phyloP scores from a whole-genome alignment of 2,113 vertebrate species.

The Larimichthys crocea region DNA sequence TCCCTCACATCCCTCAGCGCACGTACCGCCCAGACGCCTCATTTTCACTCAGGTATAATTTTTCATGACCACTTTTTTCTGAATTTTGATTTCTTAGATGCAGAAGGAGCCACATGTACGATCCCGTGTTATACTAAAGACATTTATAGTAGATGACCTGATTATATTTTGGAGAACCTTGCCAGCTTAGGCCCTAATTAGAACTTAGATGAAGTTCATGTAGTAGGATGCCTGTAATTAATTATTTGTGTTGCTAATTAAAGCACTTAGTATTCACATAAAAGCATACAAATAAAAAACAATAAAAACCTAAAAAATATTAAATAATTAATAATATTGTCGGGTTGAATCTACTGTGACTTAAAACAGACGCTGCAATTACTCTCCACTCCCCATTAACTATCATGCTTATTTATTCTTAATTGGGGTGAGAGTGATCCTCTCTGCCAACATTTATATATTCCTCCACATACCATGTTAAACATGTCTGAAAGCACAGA shows the following conservation, averaged over 20 bases:
- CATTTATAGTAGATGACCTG: background rate
- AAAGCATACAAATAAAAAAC: background rate
- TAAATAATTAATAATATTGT: background rate
- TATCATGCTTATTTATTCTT: conserved; percentile 59
- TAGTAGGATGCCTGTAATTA: background rate
- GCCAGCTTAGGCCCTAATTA: background rate
- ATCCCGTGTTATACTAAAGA: background rate
- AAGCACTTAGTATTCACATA: background rate
- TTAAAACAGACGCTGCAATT: conserved; percentile 46
- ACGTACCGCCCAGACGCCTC: conserved; percentile 8
- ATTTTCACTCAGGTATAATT: conserved; percentile 34
- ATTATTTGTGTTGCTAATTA: background rate
- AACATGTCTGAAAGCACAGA: conserved; percentile 8
- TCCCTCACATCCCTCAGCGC: conserved; percentile 56
- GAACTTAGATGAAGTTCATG: background rate
- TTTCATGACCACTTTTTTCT: conserved; percentile 39
- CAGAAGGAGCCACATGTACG: conserved; percentile 24
- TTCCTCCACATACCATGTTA: conserved; percentile 4
- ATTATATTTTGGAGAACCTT: background rate
- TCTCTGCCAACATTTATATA: conserved; percentile 32
- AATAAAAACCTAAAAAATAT: background rate
- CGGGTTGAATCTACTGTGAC: conserved; percentile 38
- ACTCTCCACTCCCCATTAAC: conserved; percentile 44
- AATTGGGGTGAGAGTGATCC: conserved; percentile 49
- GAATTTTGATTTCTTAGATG: conserved; percentile 42